phyloP scores from a whole-genome alignment of 2,888 invertebrate species.

The Rhogogaster chlorosoma region DNA sequence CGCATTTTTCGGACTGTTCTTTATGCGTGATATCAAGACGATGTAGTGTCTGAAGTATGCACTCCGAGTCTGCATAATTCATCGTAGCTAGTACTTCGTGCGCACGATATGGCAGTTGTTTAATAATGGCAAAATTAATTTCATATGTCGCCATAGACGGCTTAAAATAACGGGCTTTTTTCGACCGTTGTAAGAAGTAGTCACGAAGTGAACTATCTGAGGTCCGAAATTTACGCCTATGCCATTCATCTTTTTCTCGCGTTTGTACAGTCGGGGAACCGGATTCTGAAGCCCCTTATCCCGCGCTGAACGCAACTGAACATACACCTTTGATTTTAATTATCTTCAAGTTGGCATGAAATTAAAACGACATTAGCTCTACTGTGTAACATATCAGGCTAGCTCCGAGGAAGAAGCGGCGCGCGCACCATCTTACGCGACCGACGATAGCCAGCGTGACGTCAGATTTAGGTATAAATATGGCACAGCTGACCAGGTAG shows the following conservation, averaged over 20 bases:
- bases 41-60: neutral
- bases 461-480: too few species aligned
- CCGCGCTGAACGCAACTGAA: too few species aligned
- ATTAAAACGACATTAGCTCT: too few species aligned
- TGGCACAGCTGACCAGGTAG: too few species aligned
- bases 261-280: too few species aligned
- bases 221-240: slow-evolving; percentile 17
- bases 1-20: neutral
- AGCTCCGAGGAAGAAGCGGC: too few species aligned
- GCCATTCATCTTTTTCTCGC: slow-evolving; percentile 48
- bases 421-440: too few species aligned
- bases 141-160: slow-evolving; percentile 44
- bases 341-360: too few species aligned
- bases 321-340: too few species aligned
- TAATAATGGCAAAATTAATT: slow-evolving; percentile 53
- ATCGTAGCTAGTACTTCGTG: neutral
- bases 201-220: slow-evolving; percentile 34
- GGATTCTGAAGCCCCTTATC: too few species aligned
- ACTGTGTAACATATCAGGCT: too few species aligned
- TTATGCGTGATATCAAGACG: neutral
- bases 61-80: neutral
- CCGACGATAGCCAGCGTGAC: too few species aligned
- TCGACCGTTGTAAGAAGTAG: slow-evolving; percentile 52
- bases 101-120: slow-evolving; percentile 53
- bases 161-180: slow-evolving; percentile 49